Conservation (phyloP, 1,140 invertebrate genomes). For the Drosophila albomicans region DNA sequence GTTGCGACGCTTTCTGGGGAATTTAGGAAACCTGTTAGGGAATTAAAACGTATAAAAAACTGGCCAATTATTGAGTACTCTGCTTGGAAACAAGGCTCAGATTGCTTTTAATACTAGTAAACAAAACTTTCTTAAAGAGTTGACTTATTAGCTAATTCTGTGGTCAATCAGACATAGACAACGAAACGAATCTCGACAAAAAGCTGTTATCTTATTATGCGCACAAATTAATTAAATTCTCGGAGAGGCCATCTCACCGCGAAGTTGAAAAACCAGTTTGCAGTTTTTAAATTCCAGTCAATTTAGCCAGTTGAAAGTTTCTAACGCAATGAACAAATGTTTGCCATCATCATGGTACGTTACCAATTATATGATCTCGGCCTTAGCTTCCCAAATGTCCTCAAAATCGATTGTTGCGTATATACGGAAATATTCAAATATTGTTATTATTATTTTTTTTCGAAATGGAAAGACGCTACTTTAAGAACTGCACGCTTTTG, state of each 20-base stretch:
- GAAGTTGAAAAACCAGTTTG: constrained; percentile 73
- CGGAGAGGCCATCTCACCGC: constrained; percentile 24
- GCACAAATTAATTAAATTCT: constrained; percentile 72
- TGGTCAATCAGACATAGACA: constrained; percentile 48
- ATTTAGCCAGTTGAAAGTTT: constrained; percentile 42
- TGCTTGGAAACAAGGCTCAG: constrained; percentile 14
- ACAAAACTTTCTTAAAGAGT: constrained; percentile 65
- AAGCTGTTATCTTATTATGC: constrained; percentile 55
- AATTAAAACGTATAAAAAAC: constrained; percentile 36
- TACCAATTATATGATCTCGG: constrained; percentile 3
- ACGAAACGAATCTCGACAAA: constrained; percentile 34
- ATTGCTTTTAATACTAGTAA: constrained; percentile 14
- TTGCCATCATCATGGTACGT: constrained; percentile 36
- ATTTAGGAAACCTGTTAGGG: constrained; percentile 47
- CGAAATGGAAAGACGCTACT: constrained; percentile 10
- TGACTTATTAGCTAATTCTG: constrained; percentile 62
- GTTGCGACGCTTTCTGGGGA: constrained; percentile 41
- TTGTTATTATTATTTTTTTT: neutral
- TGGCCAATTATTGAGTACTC: neutral
- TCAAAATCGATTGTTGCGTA: constrained; percentile 30
- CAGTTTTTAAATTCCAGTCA: constrained; percentile 35
- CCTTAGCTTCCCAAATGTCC: constrained; percentile 34
- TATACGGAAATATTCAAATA: neutral
- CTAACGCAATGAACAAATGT: constrained; percentile 61
- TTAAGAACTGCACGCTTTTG: constrained; percentile 29